A percentile compares a stretch with the other conserved stretches of the same genome.
phyloP scores from a whole-genome alignment of 2,797 vertebrate genomes.

The Sarcoramphus papa region DNA sequence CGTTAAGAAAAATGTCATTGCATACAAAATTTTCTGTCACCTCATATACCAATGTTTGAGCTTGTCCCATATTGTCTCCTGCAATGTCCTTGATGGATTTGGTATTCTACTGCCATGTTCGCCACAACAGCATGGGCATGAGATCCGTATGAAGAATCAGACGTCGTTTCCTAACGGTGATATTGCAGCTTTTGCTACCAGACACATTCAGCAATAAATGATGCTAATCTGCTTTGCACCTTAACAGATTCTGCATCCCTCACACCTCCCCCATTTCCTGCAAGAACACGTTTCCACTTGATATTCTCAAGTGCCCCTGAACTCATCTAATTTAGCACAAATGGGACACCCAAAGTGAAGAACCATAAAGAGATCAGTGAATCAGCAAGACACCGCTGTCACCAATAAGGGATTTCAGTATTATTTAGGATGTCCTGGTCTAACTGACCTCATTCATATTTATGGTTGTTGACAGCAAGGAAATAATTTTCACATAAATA shows the following conservation, averaged over 20 bases:
- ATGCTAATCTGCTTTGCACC: neutral
- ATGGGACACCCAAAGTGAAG: neutral
- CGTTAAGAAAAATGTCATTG: neutral
- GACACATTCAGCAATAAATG: neutral
- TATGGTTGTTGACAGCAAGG: neutral
- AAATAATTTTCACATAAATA: neutral
- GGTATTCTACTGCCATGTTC: neutral
- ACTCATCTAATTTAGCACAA: neutral
- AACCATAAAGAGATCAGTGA: neutral
- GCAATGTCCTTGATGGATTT: neutral
- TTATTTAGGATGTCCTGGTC: neutral
- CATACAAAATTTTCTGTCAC: neutral
- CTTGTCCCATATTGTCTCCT: neutral
- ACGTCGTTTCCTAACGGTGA: fast-evolving
- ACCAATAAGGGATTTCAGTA: neutral
- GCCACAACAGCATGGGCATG: neutral
- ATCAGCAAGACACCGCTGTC: neutral
- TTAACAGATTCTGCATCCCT: neutral
- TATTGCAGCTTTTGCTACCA: neutral
- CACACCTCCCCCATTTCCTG: neutral
- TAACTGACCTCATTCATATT: neutral
- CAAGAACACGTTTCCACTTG: neutral
- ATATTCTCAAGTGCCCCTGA: neutral
- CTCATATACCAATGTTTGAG: neutral
- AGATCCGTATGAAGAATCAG: neutral